phyloP scores from a whole-genome alignment of 2,888 invertebrate genomes.

The Diarsia dahlii region DNA sequence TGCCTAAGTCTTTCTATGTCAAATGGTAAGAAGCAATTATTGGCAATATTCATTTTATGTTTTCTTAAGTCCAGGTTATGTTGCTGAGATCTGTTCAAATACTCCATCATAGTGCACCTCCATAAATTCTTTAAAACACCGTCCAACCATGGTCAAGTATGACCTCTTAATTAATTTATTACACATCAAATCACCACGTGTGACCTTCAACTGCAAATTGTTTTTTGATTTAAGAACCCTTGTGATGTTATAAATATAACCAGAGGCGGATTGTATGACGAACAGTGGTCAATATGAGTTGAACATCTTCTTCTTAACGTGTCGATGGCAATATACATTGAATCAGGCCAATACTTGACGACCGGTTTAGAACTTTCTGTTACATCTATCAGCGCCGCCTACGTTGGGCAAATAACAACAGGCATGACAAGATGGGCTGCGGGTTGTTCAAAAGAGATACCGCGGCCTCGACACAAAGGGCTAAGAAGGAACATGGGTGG shows the following conservation, averaged over 20 bases:
- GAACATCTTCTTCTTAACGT: neutral
- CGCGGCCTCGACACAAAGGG: too few species aligned
- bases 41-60: neutral
- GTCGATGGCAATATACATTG: neutral
- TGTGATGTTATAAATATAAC: constrained; percentile 9
- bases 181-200: constrained; percentile 16
- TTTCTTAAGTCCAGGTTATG: neutral
- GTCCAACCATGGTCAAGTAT: constrained; percentile 35
- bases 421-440: neutral
- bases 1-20: constrained; percentile 26
- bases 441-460: too few species aligned
- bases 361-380: neutral
- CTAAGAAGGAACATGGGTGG: too few species aligned
- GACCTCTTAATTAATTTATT: constrained; percentile 29
- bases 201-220: constrained; percentile 39
- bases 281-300: neutral
- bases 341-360: neutral
- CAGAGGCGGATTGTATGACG: constrained; percentile 6
- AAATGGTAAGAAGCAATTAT: neutral
- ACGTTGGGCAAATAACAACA: neutral
- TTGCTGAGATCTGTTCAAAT: constrained; percentile 16
- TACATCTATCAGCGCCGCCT: neutral
- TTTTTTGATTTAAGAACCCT: constrained; percentile 46
- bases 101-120: neutral
- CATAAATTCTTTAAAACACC: constrained; percentile 19